phyloP scores from a whole-genome alignment of 30 jellyfish, hydroid and myxozoan species.

The Clytia hemisphaerica region DNA sequence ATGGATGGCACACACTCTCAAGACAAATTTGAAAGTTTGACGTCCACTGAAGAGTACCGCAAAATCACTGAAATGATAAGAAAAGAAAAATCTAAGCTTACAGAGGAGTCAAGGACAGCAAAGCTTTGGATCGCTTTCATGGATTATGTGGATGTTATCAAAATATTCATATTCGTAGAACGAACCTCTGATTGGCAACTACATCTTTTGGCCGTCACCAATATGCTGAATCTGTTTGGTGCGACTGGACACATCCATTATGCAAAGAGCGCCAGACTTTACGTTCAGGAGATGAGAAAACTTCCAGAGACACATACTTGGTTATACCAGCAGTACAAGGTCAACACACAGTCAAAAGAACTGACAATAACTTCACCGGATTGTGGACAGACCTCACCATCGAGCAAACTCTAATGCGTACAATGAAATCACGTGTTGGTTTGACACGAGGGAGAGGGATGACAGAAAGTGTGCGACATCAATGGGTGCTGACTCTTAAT shows the following conservation, averaged over 20 bases:
- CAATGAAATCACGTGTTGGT: slow-evolving; percentile 41
- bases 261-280: slow-evolving; percentile 38
- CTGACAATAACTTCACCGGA: slow-evolving; percentile 36
- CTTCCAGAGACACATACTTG: slow-evolving; percentile 33
- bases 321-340: slow-evolving; percentile 1
- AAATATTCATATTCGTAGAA: slow-evolving; percentile 33
- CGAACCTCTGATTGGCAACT: slow-evolving; percentile 32
- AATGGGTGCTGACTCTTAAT: slow-evolving; percentile 30
- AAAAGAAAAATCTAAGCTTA: slow-evolving; percentile 1
- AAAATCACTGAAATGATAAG: not conserved
- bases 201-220: slow-evolving; percentile 12
- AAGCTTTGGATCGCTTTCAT: slow-evolving; percentile 36
- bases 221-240: slow-evolving; percentile 38
- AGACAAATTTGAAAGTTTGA: not conserved
- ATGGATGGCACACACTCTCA: not conserved
- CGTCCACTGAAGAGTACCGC: not conserved
- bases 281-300: slow-evolving; percentile 33
- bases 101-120: slow-evolving; percentile 25
- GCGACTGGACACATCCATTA: slow-evolving; percentile 48
- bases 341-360: too few relatives aligned
- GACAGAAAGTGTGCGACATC: slow-evolving; percentile 16
- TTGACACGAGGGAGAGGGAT: slow-evolving; percentile 47
- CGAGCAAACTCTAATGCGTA: slow-evolving; percentile 53
- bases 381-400: slow-evolving; percentile 47
- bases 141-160: slow-evolving; percentile 8